Base-by-base conservation (phyloP, 2,113 vertebrate species). In the Perca fluviatilis region DNA sequence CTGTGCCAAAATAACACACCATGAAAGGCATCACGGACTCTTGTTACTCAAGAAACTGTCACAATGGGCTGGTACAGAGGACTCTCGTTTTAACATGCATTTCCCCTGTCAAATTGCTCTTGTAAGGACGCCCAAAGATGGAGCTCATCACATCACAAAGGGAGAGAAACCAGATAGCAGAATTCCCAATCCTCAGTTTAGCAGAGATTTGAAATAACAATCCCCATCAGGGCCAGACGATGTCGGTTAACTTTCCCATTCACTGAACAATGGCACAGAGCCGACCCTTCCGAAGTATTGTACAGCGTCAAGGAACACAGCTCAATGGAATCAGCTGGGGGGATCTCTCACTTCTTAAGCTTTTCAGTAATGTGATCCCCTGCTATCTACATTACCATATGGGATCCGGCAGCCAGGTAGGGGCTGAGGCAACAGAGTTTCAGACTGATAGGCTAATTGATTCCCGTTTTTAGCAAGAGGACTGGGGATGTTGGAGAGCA, bases 181-280 rank as follows among this genome's bases (percentile, higher is more conserved):
- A 88, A 88, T 89, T 91, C 93, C 91, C 92, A 75, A 72, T 80
- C 68, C 75, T 84, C 88, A 86, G 83, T 93, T 95, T 94, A 94
- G 90, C 85, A 81, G 82, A 88, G 88, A 91, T 94, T 93, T 93
- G 78, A 93, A 88, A 88, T 90, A 91, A 85, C 88, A 90, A 89
- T 89, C 92, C 91, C 90, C 91, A 88, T 74, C 67, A 89, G 84
- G 82, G 65, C 79, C 65, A 36, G 54, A 70, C 70, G 51, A 82
- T 82, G 88, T 89, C 87, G 76, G 77, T 86, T 93, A 91, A 90
- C 88, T 89, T 92, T 86, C 82, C 60, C 79, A 85, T 93, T 93
- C 86, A 78, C 64, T 51, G 82, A 91, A 91, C 86, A 91, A 93
- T 89, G 89, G 88, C 80, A 86, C 75, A 62, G 61, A 87, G 85